Evolutionary conservation across 2,113 vertebrate species (phyloP), one percentile per base, ranked within the genome.

Genomic region (Peromyscus californicus): DNA sequence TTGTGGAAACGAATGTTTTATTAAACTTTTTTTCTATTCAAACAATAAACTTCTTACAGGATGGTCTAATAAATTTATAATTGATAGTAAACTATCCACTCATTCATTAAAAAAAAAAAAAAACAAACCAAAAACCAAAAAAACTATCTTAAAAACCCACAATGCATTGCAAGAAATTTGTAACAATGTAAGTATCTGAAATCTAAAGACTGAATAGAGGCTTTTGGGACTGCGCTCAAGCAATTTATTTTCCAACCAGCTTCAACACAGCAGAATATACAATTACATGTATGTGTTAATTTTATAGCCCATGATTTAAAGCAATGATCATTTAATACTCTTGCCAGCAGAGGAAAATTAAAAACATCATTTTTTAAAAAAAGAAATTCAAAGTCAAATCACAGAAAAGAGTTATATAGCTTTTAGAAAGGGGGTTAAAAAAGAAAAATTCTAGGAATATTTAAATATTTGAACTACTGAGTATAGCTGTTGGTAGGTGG

Each of bases 51-150:
- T 98, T 98, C 92, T 94, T 98, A 98, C 94, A 94, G 39, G 97
- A 96, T 98, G 96, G 90, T 98, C 95, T 96, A 89, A 86, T 98
- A 97, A 95, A 97, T 97, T 96, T 90, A 96, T 95, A 98, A 98
- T 63, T 97, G 93, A 92, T 93, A 97, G 94, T 97, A 97, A 97
- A 97, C 90, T 95, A 78, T 91, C 69, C 94, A 97, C 98, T 96
- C 76, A 95, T 94, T 97, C 97, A 97, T 91, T 65, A 57, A 67
- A 54, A 79, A 76, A 96, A 96, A 39, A 31, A 90, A 88, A 5
- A 22, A 12, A 80, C 33, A 45, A 97, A 96, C 33, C 21, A n/a
- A 8, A 39, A 26, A 48, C 45, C 16, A 80, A 1, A 4, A 36
- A 54, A 48, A 36, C 83, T 85, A 85, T 39, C 59, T 45, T 13